A percentile compares a stretch with the other conserved stretches of the same genome.
These are phyloP conservation scores for Lithophane ornitopus DNA, from an alignment of 2,888 invertebrate genomes.

Conservation along the genomic window DNA sequence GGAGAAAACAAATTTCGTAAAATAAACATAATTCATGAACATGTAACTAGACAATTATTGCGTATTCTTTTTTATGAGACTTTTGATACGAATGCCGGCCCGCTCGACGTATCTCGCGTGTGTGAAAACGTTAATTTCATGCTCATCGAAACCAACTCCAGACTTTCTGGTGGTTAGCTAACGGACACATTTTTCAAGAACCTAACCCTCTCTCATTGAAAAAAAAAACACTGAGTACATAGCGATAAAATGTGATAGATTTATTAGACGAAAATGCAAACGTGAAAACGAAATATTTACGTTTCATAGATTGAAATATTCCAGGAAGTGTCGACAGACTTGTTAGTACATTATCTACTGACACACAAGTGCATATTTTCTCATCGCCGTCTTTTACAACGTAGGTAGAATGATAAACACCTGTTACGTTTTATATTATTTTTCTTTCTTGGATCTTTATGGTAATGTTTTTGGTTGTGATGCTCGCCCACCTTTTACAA, in stretches of 20 bases:
- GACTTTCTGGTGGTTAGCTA: conserved; percentile 6
- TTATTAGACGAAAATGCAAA: conserved; percentile 10
- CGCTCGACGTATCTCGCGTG: conserved; percentile 14
- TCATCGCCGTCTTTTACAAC: conserved; percentile 31
- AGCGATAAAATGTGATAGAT: conserved; percentile 11
- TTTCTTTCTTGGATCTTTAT: conserved; percentile 36
- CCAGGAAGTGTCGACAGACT: conserved; percentile 16
- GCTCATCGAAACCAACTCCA: background rate
- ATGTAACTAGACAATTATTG: conserved; percentile 63
- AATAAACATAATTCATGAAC: conserved; percentile 62
- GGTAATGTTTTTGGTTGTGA: conserved; percentile 20
- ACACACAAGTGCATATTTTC: conserved; percentile 43
- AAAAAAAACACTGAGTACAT: background rate
- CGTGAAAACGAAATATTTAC: conserved; percentile 26
- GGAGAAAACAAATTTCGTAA: conserved; percentile 60
- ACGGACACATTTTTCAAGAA: background rate
- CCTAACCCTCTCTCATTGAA: no score
- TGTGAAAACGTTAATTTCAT: conserved; percentile 8
- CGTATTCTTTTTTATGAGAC: conserved; percentile 51
- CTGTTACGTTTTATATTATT: conserved; percentile 54
- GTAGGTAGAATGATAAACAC: conserved; percentile 47
- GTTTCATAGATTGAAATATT: conserved; percentile 24
- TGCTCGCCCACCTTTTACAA: conserved; percentile 24
- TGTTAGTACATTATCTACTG: conserved; percentile 35
- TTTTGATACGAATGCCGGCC: conserved; percentile 33